Evolutionary conservation across 2,113 vertebrate species (phyloP).

Genomic region (Trachemys scripta): DNA sequence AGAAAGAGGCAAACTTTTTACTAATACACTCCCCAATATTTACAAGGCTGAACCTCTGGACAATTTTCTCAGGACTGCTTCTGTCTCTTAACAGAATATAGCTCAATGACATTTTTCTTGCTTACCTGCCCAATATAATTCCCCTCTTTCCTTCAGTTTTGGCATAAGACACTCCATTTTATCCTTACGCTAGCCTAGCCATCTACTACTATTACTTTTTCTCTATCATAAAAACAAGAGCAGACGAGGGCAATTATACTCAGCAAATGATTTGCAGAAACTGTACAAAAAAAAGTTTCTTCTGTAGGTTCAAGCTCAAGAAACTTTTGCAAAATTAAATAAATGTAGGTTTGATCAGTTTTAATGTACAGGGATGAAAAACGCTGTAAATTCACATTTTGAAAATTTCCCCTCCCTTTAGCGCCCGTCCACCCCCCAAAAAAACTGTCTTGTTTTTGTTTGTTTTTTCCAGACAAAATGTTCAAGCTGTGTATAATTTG

Average conservation of each 20-base stretch:
- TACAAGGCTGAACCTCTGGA: not conserved
- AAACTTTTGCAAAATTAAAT: not conserved
- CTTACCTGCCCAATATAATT: not conserved
- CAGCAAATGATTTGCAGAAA: not conserved
- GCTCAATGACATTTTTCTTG: not conserved
- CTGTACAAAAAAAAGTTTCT: not conserved
- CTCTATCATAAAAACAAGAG: not conserved
- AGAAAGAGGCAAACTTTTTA: rapidly evolving
- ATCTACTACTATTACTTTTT: not conserved
- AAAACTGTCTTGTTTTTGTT: not conserved
- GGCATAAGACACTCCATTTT: not conserved
- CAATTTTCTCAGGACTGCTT: not conserved
- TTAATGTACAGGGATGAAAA: not conserved
- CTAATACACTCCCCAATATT: not conserved
- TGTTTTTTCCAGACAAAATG: not conserved
- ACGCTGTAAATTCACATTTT: not conserved
- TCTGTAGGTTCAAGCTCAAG: not conserved
- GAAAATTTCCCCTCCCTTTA: not conserved
- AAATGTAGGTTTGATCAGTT: not conserved
- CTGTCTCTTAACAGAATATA: not conserved
- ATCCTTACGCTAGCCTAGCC: not conserved
- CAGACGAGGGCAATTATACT: not conserved
- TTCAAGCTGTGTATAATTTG: not conserved
- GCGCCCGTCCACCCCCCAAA: no score
- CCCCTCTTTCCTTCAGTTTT: not conserved